Conservation (phyloP, 2,797 vertebrate species). For the Sebastes matsubarae region DNA sequence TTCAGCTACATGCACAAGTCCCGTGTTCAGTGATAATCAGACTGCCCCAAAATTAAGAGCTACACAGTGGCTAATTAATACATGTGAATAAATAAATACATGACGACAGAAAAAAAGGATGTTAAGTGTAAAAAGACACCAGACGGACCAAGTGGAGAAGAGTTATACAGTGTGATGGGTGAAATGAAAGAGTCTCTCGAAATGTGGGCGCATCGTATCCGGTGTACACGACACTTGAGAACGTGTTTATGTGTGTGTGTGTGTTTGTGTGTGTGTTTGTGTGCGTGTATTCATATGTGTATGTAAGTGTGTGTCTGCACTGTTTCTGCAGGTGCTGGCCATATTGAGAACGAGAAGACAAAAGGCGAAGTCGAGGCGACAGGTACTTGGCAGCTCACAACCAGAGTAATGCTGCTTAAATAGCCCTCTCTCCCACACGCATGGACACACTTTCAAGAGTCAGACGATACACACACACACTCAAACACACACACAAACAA, state of each 20-base stretch:
- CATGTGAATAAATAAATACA: neutral
- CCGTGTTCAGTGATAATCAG: neutral
- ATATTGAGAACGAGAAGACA: conserved; percentile 64
- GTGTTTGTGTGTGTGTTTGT: neutral
- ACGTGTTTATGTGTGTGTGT: neutral
- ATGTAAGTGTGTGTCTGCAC: neutral
- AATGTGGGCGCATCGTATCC: neutral
- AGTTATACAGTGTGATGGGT: neutral
- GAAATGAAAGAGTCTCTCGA: neutral
- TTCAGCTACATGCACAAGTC: too few species aligned
- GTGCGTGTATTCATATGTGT: conserved; percentile 19
- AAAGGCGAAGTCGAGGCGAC: conserved; percentile 59
- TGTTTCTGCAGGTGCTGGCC: conserved; percentile 64
- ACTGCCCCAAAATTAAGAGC: neutral
- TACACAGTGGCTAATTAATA: neutral
- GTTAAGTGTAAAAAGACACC: neutral
- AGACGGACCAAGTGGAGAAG: neutral
- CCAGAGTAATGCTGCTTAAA: conserved; percentile 63
- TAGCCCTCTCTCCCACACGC: conserved; percentile 35
- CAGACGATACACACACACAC: conserved; percentile 19
- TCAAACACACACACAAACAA: neutral
- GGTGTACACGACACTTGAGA: conserved; percentile 1
- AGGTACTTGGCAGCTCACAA: conserved; percentile 72
- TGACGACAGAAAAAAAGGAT: neutral
- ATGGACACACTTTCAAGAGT: conserved; percentile 42